phyloP scores from a whole-genome alignment of 2,888 invertebrate species.

The Synanthedon tipuliformis region DNA sequence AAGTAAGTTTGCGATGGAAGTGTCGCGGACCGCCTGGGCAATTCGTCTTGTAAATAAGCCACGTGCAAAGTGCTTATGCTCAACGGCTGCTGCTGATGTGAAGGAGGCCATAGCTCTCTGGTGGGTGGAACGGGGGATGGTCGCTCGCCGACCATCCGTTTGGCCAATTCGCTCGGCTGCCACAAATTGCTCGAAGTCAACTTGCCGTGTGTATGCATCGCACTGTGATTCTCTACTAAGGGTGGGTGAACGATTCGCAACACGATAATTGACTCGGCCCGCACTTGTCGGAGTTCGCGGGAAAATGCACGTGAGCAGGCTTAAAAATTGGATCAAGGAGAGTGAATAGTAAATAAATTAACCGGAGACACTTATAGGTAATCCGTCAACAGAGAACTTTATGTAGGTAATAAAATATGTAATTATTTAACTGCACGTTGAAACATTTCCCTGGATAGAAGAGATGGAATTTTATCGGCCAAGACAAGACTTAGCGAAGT shows the following conservation, averaged over 20 bases:
- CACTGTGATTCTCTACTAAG: conserved; percentile 42
- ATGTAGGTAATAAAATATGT: too few species aligned
- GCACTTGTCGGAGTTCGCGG: conserved; percentile 56
- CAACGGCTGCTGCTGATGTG: conserved; percentile 34
- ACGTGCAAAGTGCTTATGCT: conserved; percentile 61
- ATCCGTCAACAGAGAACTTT: not conserved
- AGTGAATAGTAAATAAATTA: conserved; percentile 26
- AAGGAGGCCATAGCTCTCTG: conserved; percentile 48
- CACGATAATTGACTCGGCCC: conserved; percentile 52
- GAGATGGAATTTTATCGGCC: too few species aligned
- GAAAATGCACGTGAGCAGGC: conserved; percentile 31
- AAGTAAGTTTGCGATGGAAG: conserved; percentile 41
- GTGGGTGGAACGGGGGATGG: conserved; percentile 59
- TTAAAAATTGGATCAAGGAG: conserved; percentile 47
- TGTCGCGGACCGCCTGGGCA: conserved; percentile 35
- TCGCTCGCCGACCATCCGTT: conserved; percentile 56
- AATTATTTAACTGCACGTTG: too few species aligned
- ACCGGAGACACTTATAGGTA: not conserved
- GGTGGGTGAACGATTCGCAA: conserved; percentile 25
- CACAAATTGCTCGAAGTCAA: conserved; percentile 59
- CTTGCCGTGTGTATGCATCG: conserved; percentile 62
- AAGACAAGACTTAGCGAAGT: too few species aligned
- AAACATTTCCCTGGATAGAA: too few species aligned
- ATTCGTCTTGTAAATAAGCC: conserved; percentile 52
- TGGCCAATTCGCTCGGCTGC: conserved; percentile 62